Evolutionary conservation across 2,888 invertebrate species (phyloP), one percentile per base, ranked within the genome.

Genomic region (Diaperis boleti): DNA sequence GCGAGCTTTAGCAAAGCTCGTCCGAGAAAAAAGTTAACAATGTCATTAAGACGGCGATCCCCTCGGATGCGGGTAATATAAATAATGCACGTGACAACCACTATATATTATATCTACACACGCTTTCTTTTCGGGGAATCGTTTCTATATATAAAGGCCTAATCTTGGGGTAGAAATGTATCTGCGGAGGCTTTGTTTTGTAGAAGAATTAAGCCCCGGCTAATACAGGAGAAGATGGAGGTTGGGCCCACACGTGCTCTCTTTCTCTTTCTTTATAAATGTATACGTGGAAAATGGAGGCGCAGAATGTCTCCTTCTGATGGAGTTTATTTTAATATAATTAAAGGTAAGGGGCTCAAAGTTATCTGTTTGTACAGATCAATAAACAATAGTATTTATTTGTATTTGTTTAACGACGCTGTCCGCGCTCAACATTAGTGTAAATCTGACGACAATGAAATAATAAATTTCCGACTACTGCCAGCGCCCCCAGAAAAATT

Each of bases 131-230:
- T 74, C 63, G 72, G 72, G 75, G 74, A 69, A 73, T 75, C 50
- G 56, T 55, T 61, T 63, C 59, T 69, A 71, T 79, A 78, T 78
- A 77, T 74, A 77, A 75, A 72, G 69, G 78, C 70, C 76, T 79
- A 79, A 78, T 79, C 78, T 78, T n/a, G 75, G 76, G 78, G 78
- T 73, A 75, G 79, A 77, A 78, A 65, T 78, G 78, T 78, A 77
- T 78, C 77, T 77, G 73, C 72, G 60, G 56, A 57, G 68, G 73
- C 72, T 71, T 79, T 80, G 79, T 80, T 80, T 79, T 77, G 75
- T 76, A 75, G 76, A 78, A 73, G 78, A 79, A 80, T 80, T 79
- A 80, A 79, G 80, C 78, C 74, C 70, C 70, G 75, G 77, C 76
- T 79, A 78, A 78, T 79, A 78, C 76, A 72, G 75, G 72, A 45